Percentiles rank a stretch among this genome's conserved stretches.
Evolutionary conservation across 2,797 vertebrate genomes (phyloP).

Genomic region (Bovichtus diacanthus): DNA sequence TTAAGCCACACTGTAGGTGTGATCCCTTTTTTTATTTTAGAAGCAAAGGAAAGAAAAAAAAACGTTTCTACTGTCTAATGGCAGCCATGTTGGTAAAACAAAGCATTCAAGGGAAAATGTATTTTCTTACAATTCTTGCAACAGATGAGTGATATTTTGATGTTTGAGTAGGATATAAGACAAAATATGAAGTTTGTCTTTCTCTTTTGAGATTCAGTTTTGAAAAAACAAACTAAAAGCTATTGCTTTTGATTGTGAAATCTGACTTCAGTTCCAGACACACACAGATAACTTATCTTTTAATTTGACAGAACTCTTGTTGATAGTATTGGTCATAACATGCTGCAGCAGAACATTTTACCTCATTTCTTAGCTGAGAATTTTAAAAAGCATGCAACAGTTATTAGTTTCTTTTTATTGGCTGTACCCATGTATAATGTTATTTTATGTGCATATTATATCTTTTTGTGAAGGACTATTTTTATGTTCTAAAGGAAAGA

Average conservation of each 20-base stretch:
- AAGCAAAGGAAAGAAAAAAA: constrained; percentile 61
- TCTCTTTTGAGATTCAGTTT: constrained; percentile 39
- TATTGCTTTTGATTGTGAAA: constrained; percentile 50
- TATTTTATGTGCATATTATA: constrained; percentile 81
- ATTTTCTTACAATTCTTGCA: constrained; percentile 72
- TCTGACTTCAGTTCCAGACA: constrained; percentile 33
- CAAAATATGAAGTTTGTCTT: constrained; percentile 44
- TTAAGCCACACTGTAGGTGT: constrained; percentile 72
- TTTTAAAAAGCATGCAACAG: constrained; percentile 61
- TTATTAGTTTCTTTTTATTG: constrained; percentile 70
- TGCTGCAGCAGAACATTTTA: constrained; percentile 72
- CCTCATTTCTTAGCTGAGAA: constrained; percentile 74
- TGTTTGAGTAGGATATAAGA: constrained; percentile 50
- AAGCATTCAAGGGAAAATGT: constrained; percentile 71
- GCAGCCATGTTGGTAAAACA: constrained; percentile 85
- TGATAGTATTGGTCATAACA: constrained; percentile 54
- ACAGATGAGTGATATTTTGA: constrained; percentile 63
- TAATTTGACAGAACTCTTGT: constrained; percentile 56
- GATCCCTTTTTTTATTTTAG: constrained; percentile 79
- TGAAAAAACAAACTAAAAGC: constrained; percentile 23
- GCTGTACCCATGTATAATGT: constrained; percentile 71
- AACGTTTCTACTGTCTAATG: constrained; percentile 69
- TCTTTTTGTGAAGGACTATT: constrained; percentile 84
- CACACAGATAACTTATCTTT: constrained; percentile 56
- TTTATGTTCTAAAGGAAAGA: constrained; percentile 77